Conservation (phyloP, 2,888 invertebrate genomes). For the Sphaerophoria rueppellii region DNA sequence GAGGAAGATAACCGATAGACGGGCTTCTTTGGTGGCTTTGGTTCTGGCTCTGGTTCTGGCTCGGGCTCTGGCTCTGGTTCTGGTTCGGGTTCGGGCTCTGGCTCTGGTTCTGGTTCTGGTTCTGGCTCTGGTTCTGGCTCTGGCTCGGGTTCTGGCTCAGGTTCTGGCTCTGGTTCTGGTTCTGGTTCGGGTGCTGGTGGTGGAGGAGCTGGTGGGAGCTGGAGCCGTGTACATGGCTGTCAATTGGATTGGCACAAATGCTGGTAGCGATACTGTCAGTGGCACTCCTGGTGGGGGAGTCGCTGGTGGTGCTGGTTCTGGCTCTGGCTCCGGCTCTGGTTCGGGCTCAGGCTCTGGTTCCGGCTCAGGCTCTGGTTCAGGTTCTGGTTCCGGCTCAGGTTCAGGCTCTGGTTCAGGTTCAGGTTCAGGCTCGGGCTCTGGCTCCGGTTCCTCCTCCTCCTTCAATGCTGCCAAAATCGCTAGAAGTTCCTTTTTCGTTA, state of each 20-base stretch:
- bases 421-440: conserved; percentile 81
- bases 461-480: conserved; percentile 78
- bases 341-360: conserved; percentile 65
- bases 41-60: conserved; percentile 72
- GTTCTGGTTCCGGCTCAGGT: conserved; percentile 79
- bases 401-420: conserved; percentile 82
- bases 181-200: conserved; percentile 79
- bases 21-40: conserved; percentile 33
- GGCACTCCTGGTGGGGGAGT: conserved; percentile 78
- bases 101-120: conserved; percentile 57
- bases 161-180: conserved; percentile 77
- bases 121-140: conserved; percentile 75
- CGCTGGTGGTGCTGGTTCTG: conserved; percentile 67
- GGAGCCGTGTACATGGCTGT: conserved; percentile 82
- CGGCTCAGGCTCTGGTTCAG: conserved; percentile 74
- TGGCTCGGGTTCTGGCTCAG: conserved; percentile 76
- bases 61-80: conserved; percentile 63
- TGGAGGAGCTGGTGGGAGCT: conserved; percentile 80
- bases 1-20: conserved; percentile 26
- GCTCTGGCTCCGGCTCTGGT: conserved; percentile 48
- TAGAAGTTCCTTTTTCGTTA: conserved; percentile 79
- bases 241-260: conserved; percentile 80
- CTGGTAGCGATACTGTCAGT: conserved; percentile 79
- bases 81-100: conserved; percentile 64
- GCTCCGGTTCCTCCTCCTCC: conserved; percentile 75